phyloP scores from a whole-genome alignment of 2,113 vertebrate genomes.

The Todiramphus chloris region DNA sequence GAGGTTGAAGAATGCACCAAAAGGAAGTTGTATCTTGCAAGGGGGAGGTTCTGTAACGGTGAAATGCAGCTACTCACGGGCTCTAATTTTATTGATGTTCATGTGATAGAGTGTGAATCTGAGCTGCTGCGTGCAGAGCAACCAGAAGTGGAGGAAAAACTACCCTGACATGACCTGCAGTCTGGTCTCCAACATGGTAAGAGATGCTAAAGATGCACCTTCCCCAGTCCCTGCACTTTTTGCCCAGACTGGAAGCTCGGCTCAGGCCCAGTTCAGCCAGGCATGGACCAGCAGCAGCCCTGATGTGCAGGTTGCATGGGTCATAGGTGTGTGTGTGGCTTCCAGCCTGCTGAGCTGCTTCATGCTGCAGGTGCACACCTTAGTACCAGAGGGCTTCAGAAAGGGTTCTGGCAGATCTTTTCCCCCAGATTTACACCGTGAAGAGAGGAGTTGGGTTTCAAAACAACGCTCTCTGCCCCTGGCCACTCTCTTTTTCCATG shows the following conservation, averaged over 20 bases:
- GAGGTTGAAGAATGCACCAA: background rate
- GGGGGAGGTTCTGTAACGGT: fast-evolving
- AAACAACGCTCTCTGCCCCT: background rate
- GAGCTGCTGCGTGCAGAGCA: fast-evolving
- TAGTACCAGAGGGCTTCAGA: background rate
- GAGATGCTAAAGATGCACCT: background rate
- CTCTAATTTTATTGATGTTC: fast-evolving
- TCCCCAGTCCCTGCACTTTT: background rate
- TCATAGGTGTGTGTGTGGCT: fast-evolving
- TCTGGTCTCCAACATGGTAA: background rate
- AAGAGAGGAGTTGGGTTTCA: background rate
- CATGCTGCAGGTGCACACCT: background rate
- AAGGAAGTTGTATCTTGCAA: background rate
- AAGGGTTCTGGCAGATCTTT: background rate
- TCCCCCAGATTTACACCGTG: background rate
- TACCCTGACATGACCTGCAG: fast-evolving
- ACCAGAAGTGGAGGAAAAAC: background rate
- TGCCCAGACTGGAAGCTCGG: background rate
- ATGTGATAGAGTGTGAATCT: fast-evolving
- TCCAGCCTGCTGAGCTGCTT: background rate
- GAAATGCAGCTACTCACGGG: background rate
- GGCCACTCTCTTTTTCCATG: background rate
- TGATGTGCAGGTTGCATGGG: fast-evolving
- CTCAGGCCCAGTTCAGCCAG: fast-evolving
- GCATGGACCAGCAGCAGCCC: background rate